Evolutionary conservation across 2,113 vertebrate genomes (phyloP).

Genomic region (Pungitius pungitius): DNA sequence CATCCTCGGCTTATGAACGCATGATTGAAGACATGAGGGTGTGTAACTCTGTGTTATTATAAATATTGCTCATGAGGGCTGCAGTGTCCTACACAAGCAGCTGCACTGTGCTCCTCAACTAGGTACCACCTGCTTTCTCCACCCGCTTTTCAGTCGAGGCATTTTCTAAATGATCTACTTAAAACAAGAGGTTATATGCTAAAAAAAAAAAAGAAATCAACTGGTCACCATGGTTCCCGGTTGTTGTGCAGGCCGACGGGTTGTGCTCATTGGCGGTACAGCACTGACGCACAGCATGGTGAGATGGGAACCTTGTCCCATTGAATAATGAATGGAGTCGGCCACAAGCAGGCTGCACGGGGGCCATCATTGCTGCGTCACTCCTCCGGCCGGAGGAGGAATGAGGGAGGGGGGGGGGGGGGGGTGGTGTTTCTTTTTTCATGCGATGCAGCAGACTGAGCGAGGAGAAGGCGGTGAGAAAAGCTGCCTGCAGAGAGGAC

Average conservation of each 20-base stretch:
- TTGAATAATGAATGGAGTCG: constrained; percentile 68
- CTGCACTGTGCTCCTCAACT: not conserved
- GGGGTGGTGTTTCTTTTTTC: not conserved
- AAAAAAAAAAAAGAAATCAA: not conserved
- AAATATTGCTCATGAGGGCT: not conserved
- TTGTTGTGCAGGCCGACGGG: constrained; percentile 3
- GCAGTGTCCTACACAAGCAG: not conserved
- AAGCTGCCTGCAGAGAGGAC: constrained; percentile 34
- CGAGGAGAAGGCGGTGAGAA: constrained; percentile 11
- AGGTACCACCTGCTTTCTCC: not conserved
- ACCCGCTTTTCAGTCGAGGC: no score
- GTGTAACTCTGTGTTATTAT: not conserved
- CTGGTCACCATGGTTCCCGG: not conserved
- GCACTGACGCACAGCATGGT: constrained; percentile 5
- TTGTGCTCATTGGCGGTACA: not conserved
- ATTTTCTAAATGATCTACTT: not conserved
- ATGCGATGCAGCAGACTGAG: constrained; percentile 42
- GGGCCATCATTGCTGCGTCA: constrained; percentile 72
- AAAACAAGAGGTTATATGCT: no score
- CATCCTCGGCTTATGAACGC: not conserved
- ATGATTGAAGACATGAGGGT: not conserved
- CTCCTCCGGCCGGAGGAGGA: constrained; percentile 30
- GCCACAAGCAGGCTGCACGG: constrained; percentile 37
- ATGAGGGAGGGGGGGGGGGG: constrained; percentile 11
- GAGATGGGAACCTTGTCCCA: not conserved